Evolutionary conservation across 2,113 vertebrate genomes (phyloP), one percentile per base, ranked within the genome.

Genomic region (Stigmatopora argus): DNA sequence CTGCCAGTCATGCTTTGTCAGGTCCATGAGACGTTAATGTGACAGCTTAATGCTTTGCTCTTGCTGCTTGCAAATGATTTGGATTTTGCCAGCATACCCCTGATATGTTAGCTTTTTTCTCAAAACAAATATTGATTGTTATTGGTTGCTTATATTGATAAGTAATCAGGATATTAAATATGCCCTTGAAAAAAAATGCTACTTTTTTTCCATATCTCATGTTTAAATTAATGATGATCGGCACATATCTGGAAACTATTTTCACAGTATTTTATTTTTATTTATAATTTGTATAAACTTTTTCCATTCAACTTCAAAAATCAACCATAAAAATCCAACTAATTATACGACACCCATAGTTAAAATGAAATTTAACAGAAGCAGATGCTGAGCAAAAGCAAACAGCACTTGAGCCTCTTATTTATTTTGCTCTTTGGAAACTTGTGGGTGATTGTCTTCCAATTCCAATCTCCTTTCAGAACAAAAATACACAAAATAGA

Each of bases 1-100:
- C 62, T 77, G 71, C 67, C 73, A 71, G 64, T 65, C 58, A 66
- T 60, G 75, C 62, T 69, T 69, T 31, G 49, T 72, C 70, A 65
- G 65, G 53, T 65, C 66, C 63, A 66, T 19, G 19, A 47, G 60
- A 58, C 62, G 70, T 59, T 67, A 5, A 44, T 71, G 21, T 73
- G 77, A 66, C 74, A 70, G 53, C 59, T 71, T 46, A 1, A 71
- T 41, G 60, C 72, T 70, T 72, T 71, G 60, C 64, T 78, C 56
- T 52, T 2, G 60, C 31, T 56, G 62, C 49, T 41, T 56, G 67
- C 49, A 18, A 17, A n/a, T 69, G 75, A 68, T 74, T 66, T 34
- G 8, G 31, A 49, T 44, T 65, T 57, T 65, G 51, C 75, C 67
- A 69, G 62, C 56, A 66, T 23, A 26, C 56, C 11, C 7, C 34